phyloP scores from a whole-genome alignment of 2,888 invertebrate genomes.

The Clepsis dumicolana region DNA sequence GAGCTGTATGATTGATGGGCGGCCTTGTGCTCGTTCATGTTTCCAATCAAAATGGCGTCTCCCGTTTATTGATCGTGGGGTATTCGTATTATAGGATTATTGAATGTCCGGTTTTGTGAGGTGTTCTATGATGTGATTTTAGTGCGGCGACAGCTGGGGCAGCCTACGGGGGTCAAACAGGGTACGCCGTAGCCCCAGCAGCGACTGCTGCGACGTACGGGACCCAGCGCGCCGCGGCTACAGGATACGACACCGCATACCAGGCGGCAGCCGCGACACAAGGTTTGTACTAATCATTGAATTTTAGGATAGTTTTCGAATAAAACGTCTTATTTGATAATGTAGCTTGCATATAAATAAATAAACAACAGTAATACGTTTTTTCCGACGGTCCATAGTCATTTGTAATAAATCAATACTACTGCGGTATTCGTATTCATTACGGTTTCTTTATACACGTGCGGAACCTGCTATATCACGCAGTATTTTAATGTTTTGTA shows the following conservation, averaged over 20 bases:
- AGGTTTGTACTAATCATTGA: constrained; percentile 85
- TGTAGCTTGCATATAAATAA: background rate
- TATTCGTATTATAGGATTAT: constrained; percentile 47
- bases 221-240: constrained; percentile 92
- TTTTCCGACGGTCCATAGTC: background rate
- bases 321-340: background rate
- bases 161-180: constrained; percentile 93
- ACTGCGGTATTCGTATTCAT: constrained; percentile 35
- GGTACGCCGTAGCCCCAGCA: constrained; percentile 93
- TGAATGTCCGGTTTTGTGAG: constrained; percentile 50
- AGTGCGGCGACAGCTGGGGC: constrained; percentile 92
- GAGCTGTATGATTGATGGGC: constrained; percentile 53
- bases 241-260: constrained; percentile 94
- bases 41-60: constrained; percentile 83
- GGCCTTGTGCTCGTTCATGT: constrained; percentile 69
- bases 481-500: constrained; percentile 13
- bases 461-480: background rate
- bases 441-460: constrained; percentile 1
- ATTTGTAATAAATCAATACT: constrained; percentile 35
- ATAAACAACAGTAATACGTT: background rate
- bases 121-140: constrained; percentile 57
- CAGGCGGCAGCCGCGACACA: constrained; percentile 93
- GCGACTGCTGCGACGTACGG: constrained; percentile 94
- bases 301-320: background rate
- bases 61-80: constrained; percentile 70